Evolutionary conservation across 1,140 invertebrate genomes (phyloP).

Genomic region (Pseudomyrmex flavicornis): DNA sequence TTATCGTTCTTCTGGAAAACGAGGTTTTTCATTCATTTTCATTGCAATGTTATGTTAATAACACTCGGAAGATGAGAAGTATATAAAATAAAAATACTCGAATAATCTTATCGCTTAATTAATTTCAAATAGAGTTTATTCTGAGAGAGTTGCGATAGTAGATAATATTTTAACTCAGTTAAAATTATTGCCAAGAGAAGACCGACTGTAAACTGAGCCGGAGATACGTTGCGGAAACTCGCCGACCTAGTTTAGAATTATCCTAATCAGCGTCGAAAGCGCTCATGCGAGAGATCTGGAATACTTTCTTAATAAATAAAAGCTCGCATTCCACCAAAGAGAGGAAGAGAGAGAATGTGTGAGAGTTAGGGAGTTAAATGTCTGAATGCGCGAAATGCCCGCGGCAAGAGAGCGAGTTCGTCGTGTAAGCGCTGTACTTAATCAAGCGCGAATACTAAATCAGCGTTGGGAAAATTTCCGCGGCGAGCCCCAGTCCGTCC

Average conservation of each 20-base stretch:
- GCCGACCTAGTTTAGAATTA: not conserved
- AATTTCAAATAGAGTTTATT: not conserved
- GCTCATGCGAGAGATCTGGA: not conserved
- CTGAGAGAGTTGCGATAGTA: not conserved
- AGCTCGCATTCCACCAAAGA: not conserved
- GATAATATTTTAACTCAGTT: no score
- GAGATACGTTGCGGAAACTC: not conserved
- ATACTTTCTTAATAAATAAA: constrained; percentile 22
- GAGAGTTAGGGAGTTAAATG: not conserved
- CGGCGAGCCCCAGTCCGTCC: not conserved
- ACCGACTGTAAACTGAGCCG: not conserved
- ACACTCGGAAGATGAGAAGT: not conserved
- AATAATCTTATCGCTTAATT: not conserved
- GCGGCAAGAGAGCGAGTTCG: constrained; percentile 8
- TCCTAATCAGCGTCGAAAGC: not conserved
- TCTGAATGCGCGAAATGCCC: constrained; percentile 28
- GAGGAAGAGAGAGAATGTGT: no score
- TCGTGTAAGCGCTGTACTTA: constrained; percentile 37
- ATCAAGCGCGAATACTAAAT: constrained; percentile 52
- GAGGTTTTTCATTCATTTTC: not conserved
- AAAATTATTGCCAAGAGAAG: not conserved
- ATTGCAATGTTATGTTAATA: not conserved
- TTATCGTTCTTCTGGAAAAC: not conserved
- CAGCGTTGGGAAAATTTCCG: constrained; percentile 44
- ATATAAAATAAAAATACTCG: not conserved